phyloP scores from a whole-genome alignment of 2,888 invertebrate genomes.

The Epirrita christyi region DNA sequence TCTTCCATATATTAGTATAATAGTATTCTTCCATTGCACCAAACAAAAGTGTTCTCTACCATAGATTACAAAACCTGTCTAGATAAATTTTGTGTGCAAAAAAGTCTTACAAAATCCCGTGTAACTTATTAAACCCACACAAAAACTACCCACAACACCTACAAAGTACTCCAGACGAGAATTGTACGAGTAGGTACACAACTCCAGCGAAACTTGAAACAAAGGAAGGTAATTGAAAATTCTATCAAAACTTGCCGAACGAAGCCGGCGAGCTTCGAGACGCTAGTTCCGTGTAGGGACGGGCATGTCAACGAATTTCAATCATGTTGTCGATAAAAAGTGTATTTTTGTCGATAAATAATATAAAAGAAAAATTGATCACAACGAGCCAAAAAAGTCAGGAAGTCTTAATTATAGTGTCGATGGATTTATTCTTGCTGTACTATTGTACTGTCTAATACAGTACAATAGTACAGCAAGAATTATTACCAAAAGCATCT shows the following conservation, averaged over 20 bases:
- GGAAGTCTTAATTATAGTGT: too few relatives aligned
- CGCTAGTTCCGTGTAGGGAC: constrained; percentile 43
- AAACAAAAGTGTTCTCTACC: too few relatives aligned
- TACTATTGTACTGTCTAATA: too few relatives aligned
- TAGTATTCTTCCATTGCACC: too few relatives aligned
- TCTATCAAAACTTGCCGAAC: constrained; percentile 83
- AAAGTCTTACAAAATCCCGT: background rate
- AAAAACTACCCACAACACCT: constrained; percentile 20
- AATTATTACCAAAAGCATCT: too few relatives aligned
- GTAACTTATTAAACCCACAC: constrained; percentile 1
- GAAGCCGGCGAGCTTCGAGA: constrained; percentile 56
- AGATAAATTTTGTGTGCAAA: too few relatives aligned
- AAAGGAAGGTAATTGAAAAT: constrained; percentile 84
- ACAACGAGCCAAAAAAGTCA: too few relatives aligned
- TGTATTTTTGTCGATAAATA: background rate
- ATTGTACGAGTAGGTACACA: constrained; percentile 25
- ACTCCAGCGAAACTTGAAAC: constrained; percentile 66
- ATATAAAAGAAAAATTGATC: too few relatives aligned
- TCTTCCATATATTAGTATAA: too few relatives aligned
- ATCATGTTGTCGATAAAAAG: constrained; percentile 19
- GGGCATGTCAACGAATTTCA: constrained; percentile 26
- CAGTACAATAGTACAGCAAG: too few relatives aligned
- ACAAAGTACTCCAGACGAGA: constrained; percentile 18
- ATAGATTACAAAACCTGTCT: too few relatives aligned
- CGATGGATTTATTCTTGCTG: too few relatives aligned